Evolutionary conservation across 2,113 vertebrate species (phyloP).

Genomic region (Gulo gulo): DNA sequence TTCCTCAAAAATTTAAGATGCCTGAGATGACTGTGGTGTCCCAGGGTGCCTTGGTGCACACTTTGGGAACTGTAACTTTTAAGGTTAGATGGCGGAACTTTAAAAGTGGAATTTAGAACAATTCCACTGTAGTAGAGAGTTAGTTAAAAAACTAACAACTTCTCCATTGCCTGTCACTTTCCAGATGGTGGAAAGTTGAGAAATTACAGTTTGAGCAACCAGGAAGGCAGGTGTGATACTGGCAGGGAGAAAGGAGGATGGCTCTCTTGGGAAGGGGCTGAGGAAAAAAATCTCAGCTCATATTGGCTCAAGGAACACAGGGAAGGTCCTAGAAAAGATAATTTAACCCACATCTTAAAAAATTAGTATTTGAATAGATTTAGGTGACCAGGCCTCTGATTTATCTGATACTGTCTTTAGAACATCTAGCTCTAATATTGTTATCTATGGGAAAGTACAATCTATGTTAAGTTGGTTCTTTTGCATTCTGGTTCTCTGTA

Average conservation of each 20-base stretch:
- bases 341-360: background rate
- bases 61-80: background rate
- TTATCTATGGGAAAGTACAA: background rate
- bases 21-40: background rate
- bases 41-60: too few relatives aligned
- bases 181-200: background rate
- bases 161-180: background rate
- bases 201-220: background rate
- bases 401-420: background rate
- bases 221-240: background rate
- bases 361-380: background rate
- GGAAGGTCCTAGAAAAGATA: background rate
- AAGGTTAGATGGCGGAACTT: background rate
- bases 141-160: background rate
- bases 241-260: background rate
- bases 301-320: background rate
- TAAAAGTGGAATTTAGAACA: background rate
- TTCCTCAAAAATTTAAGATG: background rate
- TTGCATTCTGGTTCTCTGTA: background rate
- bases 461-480: background rate
- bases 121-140: background rate
- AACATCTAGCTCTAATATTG: background rate
- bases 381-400: background rate
- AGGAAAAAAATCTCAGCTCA: background rate
- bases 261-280: background rate